These are phyloP conservation scores for Willisornis vidua DNA, from an alignment of 2,113 vertebrate species.

Conservation along the genomic window DNA sequence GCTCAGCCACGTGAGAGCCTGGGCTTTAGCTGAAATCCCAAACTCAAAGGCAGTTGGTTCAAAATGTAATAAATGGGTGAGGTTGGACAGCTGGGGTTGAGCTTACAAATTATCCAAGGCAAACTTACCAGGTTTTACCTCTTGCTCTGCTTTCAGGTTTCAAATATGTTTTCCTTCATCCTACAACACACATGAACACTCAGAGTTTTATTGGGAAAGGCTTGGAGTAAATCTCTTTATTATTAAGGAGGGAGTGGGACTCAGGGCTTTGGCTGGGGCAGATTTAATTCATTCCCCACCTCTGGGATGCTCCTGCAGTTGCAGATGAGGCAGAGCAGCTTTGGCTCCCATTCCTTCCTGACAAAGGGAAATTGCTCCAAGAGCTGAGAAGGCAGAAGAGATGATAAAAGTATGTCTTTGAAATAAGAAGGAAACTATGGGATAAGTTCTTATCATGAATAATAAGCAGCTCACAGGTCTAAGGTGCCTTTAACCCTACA, in stretches of 20 bases:
- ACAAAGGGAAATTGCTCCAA: slow-evolving; percentile 20
- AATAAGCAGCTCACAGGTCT: not conserved
- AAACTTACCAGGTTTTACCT: not conserved
- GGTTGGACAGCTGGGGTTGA: not conserved
- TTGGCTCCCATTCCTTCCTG: slow-evolving; percentile 13
- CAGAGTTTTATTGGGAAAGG: not conserved
- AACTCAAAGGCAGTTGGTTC: not conserved
- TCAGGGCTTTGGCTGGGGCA: not conserved
- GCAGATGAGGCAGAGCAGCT: not conserved
- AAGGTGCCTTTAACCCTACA: not conserved
- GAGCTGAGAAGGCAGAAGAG: not conserved
- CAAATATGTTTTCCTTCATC: not conserved
- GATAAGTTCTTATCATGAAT: not conserved
- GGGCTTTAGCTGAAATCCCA: not conserved
- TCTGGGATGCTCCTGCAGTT: not conserved
- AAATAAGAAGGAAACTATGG: not conserved
- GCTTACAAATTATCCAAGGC: not conserved
- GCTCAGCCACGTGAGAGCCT: not conserved
- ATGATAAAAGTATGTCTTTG: not conserved
- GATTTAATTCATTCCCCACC: slow-evolving; percentile 38
- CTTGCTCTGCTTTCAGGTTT: not conserved
- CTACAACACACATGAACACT: fast-evolving
- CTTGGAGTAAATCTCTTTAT: not conserved
- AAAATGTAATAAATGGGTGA: not conserved
- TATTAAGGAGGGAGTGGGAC: not conserved